A percentile compares a stretch with the other conserved stretches of the same genome.
phyloP scores from a whole-genome alignment of 2,113 vertebrate species.

The Heterotilapia buettikoferi region DNA sequence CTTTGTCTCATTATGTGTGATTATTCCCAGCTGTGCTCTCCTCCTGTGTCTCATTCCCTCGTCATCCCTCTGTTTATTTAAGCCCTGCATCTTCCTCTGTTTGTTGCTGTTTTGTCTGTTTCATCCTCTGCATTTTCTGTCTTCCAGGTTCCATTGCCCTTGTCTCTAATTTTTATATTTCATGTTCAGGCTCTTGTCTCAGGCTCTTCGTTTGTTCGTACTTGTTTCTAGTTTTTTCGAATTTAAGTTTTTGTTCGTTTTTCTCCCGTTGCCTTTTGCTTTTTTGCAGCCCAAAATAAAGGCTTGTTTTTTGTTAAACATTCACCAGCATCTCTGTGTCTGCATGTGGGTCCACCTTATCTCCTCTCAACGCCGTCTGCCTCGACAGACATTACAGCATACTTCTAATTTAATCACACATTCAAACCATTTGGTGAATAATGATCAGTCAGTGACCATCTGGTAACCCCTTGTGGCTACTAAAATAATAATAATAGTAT shows the following conservation, averaged over 20 bases:
- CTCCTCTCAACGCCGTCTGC: rapidly evolving
- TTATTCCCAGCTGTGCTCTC: neutral
- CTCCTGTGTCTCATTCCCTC: neutral
- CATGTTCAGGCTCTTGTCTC: neutral
- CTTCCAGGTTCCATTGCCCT: neutral
- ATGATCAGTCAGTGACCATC: neutral
- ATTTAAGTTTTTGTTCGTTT: rapidly evolving
- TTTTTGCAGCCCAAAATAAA: neutral
- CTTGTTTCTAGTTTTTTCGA: rapidly evolving
- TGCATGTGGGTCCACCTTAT: neutral
- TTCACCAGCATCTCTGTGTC: neutral
- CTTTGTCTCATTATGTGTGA: neutral
- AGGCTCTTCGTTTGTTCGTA: neutral
- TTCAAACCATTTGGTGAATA: neutral
- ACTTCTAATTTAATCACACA: neutral
- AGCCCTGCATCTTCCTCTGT: neutral
- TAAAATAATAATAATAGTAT: neutral
- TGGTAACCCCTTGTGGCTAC: neutral
- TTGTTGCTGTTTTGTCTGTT: rapidly evolving
- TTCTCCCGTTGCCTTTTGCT: neutral
- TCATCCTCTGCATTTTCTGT: neutral
- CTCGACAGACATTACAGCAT: neutral
- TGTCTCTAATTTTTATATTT: neutral
- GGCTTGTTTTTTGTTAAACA: neutral
- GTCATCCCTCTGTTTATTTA: neutral